Percentiles rank a stretch among this genome's conserved stretches.
These are phyloP conservation scores for Cynaeus angustus DNA, from an alignment of 2,888 invertebrate genomes.

Conservation along the genomic window DNA sequence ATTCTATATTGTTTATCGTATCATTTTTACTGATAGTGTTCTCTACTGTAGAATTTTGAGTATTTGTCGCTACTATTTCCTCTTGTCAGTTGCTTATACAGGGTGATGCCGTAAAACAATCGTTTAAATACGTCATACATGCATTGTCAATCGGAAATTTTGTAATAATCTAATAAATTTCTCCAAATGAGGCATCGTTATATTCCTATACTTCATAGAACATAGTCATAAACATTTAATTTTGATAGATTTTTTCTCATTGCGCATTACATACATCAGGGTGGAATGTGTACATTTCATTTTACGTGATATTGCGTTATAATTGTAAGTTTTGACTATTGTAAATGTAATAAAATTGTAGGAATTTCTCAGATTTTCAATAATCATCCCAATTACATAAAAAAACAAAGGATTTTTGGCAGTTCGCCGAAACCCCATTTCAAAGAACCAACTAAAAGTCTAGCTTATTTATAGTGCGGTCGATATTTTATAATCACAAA, in stretches of 20 bases:
- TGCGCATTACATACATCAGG: slow-evolving; percentile 47
- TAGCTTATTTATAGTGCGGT: slow-evolving; percentile 9
- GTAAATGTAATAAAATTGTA: slow-evolving; percentile 54
- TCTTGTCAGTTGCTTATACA: slow-evolving; percentile 50
- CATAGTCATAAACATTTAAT: slow-evolving; percentile 22
- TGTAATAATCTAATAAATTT: slow-evolving; percentile 46
- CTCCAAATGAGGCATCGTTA: slow-evolving; percentile 40
- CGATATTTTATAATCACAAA: neutral
- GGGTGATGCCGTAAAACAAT: slow-evolving; percentile 51
- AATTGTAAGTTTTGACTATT: slow-evolving; percentile 52
- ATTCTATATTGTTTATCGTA: slow-evolving; percentile 41
- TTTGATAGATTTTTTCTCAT: slow-evolving; percentile 40
- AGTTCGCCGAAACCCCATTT: neutral
- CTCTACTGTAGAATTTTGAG: slow-evolving; percentile 39
- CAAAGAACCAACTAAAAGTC: neutral
- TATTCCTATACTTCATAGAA: slow-evolving; percentile 49
- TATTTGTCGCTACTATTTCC: slow-evolving; percentile 40
- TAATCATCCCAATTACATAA: neutral
- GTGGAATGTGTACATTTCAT: slow-evolving; percentile 49
- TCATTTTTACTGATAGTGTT: slow-evolving; percentile 19
- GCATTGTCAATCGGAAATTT: slow-evolving; percentile 50
- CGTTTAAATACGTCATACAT: slow-evolving; percentile 47
- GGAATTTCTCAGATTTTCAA: slow-evolving; percentile 40
- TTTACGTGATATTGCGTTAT: slow-evolving; percentile 50
- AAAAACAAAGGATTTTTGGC: slow-evolving; percentile 4